Base-by-base conservation (phyloP, 2,113 vertebrate species). In the Gadus macrocephalus region DNA sequence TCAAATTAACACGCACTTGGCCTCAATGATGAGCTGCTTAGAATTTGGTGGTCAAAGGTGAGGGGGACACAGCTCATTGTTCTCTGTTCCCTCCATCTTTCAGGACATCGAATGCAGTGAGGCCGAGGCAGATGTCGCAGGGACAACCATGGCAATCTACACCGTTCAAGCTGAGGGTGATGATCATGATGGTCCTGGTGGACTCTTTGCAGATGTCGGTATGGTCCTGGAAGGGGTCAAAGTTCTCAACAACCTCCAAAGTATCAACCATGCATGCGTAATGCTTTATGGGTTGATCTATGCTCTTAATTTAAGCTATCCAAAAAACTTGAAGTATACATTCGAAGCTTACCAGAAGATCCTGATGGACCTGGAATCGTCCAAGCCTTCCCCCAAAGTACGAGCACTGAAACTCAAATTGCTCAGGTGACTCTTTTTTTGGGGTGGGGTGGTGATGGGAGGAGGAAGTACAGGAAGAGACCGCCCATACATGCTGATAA, bases 141-240 rank as follows among this genome's bases (percentile, higher is more conserved):
- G 60, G 28, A 69, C 22, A 58, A 69, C 68, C 17, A 69, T 69
- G 68, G 55, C 19, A n/a, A 69, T 69, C 53, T 69, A 60, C 22
- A 17, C n/a, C 53, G 28, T 73, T 60, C 53, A 22, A 15, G 55
- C 27, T 22, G 53, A 60, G 71, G 64, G 64, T 25, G 25, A 25
- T 25, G 25, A 25, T 25, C 25, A 25, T 67, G 49, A 20, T 27
- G 58, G 71, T 60, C 71, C 15, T 67, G 71, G 38, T n/a, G 53
- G 42, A 25, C 8, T 20, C 9, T 17, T 53, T 49, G n/a, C 28
- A 42, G 55, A 73, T 67, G 71, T 62, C 68, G 58, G 64, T 25
- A 16, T 73, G 35, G 71, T 73, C 12, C 62, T 72, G 17, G 70
- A 72, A 65, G 70, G 72, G 59, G 64, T 67, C 15, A 19, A 72